These are phyloP conservation scores for Gobio gobio DNA, from an alignment of 2,113 vertebrate genomes.

Conservation along the genomic window DNA sequence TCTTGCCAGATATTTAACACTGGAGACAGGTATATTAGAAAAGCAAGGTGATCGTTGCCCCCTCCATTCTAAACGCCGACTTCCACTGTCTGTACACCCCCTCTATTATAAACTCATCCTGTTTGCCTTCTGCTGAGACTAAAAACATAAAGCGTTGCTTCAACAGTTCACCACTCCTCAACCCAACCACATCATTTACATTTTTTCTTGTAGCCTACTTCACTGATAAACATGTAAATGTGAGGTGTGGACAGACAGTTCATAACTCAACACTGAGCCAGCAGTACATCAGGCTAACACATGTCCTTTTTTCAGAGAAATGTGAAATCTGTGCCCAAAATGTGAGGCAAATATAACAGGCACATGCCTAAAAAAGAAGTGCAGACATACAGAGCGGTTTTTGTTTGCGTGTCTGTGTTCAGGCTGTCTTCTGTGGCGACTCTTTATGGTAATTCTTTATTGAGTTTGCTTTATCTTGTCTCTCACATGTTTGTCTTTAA, in stretches of 20 bases:
- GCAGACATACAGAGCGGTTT: not conserved
- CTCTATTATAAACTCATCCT: not conserved
- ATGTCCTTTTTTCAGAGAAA: slow-evolving; percentile 30
- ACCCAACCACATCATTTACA: not conserved
- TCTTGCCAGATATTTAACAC: slow-evolving; percentile 6
- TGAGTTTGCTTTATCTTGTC: slow-evolving; percentile 22
- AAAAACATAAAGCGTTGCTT: not conserved
- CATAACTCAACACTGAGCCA: not conserved
- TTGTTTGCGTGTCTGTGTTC: slow-evolving; percentile 16
- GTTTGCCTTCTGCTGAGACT: not conserved
- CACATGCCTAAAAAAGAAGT: slow-evolving; percentile 14
- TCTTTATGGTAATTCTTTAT: not conserved
- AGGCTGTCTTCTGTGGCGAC: not conserved
- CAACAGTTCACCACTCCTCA: not conserved
- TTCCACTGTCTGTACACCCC: not conserved
- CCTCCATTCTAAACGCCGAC: not conserved
- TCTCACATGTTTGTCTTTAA: slow-evolving; percentile 26
- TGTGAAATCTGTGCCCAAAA: slow-evolving; percentile 52
- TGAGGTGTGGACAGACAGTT: not conserved
- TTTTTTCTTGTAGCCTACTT: not conserved
- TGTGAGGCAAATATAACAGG: slow-evolving; percentile 45
- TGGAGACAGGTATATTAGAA: not conserved
- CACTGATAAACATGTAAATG: slow-evolving; percentile 37
- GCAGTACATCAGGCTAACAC: not conserved
- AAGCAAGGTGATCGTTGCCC: not conserved